Conservation (phyloP, 2,888 invertebrate species). For the Harpalus rubripes region DNA sequence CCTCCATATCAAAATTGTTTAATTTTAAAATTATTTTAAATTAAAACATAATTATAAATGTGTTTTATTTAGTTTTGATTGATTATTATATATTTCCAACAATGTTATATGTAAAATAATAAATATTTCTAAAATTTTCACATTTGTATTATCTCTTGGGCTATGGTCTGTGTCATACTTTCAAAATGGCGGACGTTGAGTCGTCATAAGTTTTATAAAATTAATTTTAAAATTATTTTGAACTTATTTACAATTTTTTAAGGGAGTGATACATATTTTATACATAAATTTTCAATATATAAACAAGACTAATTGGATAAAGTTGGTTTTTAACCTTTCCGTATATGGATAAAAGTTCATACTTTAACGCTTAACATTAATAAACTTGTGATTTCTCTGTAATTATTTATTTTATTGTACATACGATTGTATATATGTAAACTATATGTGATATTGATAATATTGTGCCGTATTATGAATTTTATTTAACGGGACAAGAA, state of each 20-base stretch:
- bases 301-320: conserved; percentile 21
- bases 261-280: conserved; percentile 59
- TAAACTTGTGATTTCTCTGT: not conserved
- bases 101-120: too few relatives aligned
- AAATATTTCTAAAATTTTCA: too few relatives aligned
- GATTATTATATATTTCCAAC: too few relatives aligned
- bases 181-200: conserved; percentile 77
- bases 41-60: too few relatives aligned
- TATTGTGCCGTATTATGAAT: conserved; percentile 24
- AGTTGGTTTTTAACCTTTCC: not conserved
- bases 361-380: too few relatives aligned
- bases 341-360: too few relatives aligned
- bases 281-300: conserved; percentile 45
- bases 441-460: not conserved
- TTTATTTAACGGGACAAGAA: not conserved
- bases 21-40: too few relatives aligned
- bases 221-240: conserved; percentile 69
- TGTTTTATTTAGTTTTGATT: too few relatives aligned
- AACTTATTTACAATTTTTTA: conserved; percentile 63
- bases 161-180: conserved; percentile 70
- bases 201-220: conserved; percentile 73
- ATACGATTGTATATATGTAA: not conserved
- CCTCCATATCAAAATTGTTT: too few relatives aligned
- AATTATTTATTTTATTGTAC: conserved; percentile 34
- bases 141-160: conserved; percentile 13